phyloP scores from a whole-genome alignment of 1,140 invertebrate genomes.

The Orius insidiosus region DNA sequence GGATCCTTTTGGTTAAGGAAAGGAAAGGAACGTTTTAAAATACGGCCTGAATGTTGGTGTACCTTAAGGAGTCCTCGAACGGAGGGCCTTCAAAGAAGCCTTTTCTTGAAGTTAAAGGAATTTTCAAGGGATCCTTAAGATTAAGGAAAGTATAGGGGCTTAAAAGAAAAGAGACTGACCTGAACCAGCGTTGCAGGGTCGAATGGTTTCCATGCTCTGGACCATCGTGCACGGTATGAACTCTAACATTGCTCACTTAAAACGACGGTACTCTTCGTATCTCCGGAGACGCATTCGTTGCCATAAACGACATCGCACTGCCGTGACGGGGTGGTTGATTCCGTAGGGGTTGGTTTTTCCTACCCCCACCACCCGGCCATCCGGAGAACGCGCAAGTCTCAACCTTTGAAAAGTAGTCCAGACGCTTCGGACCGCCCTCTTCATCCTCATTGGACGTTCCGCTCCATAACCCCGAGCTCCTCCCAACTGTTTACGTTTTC shows the following conservation, averaged over 20 bases:
- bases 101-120: too few species aligned
- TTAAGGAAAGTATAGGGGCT: too few species aligned
- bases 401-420: slow-evolving; percentile 1
- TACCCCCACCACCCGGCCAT: background rate
- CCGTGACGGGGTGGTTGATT: background rate
- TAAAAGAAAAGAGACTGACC: too few species aligned
- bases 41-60: too few species aligned
- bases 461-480: background rate
- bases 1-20: too few species aligned
- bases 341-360: background rate
- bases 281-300: slow-evolving; percentile 1
- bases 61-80: too few species aligned
- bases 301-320: background rate
- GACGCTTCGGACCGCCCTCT: background rate
- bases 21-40: too few species aligned
- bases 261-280: too few species aligned
- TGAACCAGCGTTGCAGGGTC: slow-evolving; percentile 14
- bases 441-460: slow-evolving; percentile 8
- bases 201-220: slow-evolving; percentile 14
- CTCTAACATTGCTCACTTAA: slow-evolving; percentile 15
- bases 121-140: too few species aligned
- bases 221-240: slow-evolving; percentile 18
- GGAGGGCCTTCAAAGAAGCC: too few species aligned
- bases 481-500: slow-evolving; percentile 5
- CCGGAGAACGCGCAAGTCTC: slow-evolving; percentile 3